phyloP scores from a whole-genome alignment of 2,888 invertebrate genomes.

The Stenolophus ochropezus region DNA sequence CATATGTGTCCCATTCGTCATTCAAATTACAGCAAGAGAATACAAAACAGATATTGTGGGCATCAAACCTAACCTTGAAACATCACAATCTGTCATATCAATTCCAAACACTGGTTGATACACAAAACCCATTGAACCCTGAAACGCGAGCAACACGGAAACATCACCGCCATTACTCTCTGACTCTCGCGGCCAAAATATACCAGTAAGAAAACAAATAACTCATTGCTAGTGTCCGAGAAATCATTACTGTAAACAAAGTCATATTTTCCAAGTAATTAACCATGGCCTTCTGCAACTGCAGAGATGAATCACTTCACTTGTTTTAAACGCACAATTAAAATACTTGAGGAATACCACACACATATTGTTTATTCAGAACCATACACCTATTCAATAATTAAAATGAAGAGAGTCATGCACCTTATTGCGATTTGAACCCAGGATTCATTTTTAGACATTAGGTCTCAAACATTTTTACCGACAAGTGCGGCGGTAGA shows the following conservation, averaged over 20 bases:
- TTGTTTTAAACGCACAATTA: background rate
- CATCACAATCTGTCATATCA: background rate
- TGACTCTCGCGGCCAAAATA: background rate
- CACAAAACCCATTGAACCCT: background rate
- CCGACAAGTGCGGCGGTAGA: too few species aligned
- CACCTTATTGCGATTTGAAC: too few species aligned
- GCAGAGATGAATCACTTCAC: background rate
- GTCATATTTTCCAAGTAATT: conserved; percentile 3
- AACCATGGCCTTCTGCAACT: background rate
- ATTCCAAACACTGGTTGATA: background rate
- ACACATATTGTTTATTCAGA: too few species aligned
- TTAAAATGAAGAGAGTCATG: too few species aligned
- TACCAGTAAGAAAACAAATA: background rate
- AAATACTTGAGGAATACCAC: too few species aligned
- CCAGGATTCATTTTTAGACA: too few species aligned
- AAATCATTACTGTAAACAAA: background rate
- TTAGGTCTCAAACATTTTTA: too few species aligned
- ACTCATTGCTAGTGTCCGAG: background rate
- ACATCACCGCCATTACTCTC: background rate
- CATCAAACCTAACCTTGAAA: background rate
- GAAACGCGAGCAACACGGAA: background rate
- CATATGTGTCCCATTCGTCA: background rate
- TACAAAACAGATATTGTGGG: background rate
- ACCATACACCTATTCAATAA: too few species aligned
- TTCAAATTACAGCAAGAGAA: background rate